phyloP scores from a whole-genome alignment of 2,888 invertebrate species.

The Pseudoips prasinana region DNA sequence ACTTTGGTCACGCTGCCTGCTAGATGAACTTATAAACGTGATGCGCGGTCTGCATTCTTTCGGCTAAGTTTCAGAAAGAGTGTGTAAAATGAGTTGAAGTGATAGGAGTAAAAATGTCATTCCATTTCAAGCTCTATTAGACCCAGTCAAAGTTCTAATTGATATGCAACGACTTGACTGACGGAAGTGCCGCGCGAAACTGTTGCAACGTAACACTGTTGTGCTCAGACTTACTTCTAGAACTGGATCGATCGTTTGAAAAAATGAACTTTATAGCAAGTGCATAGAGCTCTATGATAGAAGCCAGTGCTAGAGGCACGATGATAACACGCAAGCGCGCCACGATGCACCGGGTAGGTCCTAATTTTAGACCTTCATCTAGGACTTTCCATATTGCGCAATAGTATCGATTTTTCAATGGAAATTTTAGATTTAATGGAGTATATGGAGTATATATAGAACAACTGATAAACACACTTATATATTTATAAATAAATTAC shows the following conservation, averaged over 20 bases:
- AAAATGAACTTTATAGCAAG: conserved; percentile 4
- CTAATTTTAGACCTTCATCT: conserved; percentile 16
- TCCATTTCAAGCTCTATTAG: too few species aligned
- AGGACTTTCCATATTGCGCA: conserved; percentile 1
- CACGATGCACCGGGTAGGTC: background rate
- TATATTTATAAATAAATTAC: too few species aligned
- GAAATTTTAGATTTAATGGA: background rate
- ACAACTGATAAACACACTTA: too few species aligned
- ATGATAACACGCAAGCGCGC: conserved; percentile 13
- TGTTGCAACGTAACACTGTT: conserved; percentile 8
- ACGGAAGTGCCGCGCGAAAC: conserved; percentile 2
- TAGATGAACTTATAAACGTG: too few species aligned
- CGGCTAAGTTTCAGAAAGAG: too few species aligned
- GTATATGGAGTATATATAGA: too few species aligned
- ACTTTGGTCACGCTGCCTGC: too few species aligned
- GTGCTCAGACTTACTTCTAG: background rate
- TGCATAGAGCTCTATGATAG: conserved; percentile 4
- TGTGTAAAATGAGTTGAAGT: too few species aligned
- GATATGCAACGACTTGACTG: background rate
- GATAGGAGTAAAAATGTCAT: background rate
- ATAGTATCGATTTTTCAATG: background rate
- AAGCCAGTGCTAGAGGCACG: background rate
- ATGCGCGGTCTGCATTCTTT: too few species aligned
- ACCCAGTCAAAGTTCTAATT: conserved; percentile 1
- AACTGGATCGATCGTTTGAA: background rate